A percentile compares a stretch with the other conserved stretches of the same genome.
These are phyloP conservation scores for Semicossyphus pulcher DNA, from an alignment of 2,113 vertebrate genomes.

Conservation along the genomic window DNA sequence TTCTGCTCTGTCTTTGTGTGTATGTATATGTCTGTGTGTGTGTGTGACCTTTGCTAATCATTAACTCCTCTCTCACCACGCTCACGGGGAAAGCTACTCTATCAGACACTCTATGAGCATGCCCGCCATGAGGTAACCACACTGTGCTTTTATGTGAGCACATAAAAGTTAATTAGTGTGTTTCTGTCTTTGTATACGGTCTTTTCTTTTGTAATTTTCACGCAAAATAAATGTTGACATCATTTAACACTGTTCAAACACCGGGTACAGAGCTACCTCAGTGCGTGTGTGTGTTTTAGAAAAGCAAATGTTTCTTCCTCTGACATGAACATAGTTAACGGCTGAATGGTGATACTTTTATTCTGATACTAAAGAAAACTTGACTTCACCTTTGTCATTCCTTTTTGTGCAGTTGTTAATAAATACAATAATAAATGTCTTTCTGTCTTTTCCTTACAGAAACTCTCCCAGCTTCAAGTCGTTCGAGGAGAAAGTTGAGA, in stretches of 20 bases:
- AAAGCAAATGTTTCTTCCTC: no score
- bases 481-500: conserved; percentile 98
- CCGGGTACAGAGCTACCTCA: no score
- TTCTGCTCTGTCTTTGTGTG: not conserved
- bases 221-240: not conserved
- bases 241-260: not conserved
- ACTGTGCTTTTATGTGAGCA: not conserved
- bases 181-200: not conserved
- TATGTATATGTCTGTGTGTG: conserved; percentile 21
- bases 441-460: conserved; percentile 76
- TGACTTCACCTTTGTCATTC: no score
- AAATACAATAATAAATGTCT: not conserved
- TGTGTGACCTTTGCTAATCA: conserved; percentile 67
- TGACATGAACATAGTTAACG: not conserved
- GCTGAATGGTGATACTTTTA: not conserved
- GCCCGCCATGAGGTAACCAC: conserved; percentile 95
- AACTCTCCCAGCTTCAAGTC: conserved; percentile 97
- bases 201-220: not conserved
- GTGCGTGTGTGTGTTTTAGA: no score
- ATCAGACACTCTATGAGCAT: conserved; percentile 97
- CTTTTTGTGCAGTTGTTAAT: not conserved
- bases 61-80: conserved; percentile 78
- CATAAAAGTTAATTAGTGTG: not conserved
- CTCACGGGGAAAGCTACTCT: conserved; percentile 91
- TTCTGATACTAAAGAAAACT: not conserved